Evolutionary conservation across 2,888 invertebrate species (phyloP).

Genomic region (Ferrisia virgata): DNA sequence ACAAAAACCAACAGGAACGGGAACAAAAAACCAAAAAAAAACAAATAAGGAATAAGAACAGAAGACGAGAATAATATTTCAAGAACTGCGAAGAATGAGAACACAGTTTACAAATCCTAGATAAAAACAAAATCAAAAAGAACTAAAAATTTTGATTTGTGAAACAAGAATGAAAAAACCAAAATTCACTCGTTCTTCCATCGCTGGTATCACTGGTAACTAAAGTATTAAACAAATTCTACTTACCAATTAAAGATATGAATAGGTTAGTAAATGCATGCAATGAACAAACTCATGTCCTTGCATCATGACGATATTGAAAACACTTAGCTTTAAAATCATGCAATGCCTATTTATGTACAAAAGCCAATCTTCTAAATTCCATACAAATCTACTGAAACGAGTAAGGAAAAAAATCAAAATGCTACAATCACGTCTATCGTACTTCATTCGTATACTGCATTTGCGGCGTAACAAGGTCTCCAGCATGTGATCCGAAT

Average conservation of each 20-base stretch:
- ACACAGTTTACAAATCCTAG: too few relatives aligned
- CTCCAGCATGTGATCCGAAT: neutral
- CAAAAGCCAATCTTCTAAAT: neutral
- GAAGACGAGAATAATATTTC: too few relatives aligned
- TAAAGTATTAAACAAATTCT: neutral
- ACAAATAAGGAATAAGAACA: too few relatives aligned
- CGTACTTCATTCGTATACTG: neutral
- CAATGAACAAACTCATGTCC: too few relatives aligned
- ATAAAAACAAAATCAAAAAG: too few relatives aligned
- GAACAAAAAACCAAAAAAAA: too few relatives aligned
- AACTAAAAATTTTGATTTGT: too few relatives aligned
- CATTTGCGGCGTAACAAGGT: conserved; percentile 18
- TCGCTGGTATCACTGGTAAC: neutral
- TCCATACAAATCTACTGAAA: neutral
- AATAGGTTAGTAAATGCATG: neutral
- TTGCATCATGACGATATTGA: too few relatives aligned
- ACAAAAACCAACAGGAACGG: too few relatives aligned
- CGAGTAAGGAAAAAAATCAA: neutral
- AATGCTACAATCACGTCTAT: neutral
- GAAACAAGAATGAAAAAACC: too few relatives aligned
- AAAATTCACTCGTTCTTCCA: too few relatives aligned
- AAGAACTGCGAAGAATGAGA: too few relatives aligned
- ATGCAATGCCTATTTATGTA: neutral
- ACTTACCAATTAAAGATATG: neutral
- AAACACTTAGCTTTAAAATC: neutral